Percentiles rank a stretch among this genome's conserved stretches.
phyloP scores from a whole-genome alignment of 2,797 vertebrate species.

The Pseudochaenichthys georgianus region DNA sequence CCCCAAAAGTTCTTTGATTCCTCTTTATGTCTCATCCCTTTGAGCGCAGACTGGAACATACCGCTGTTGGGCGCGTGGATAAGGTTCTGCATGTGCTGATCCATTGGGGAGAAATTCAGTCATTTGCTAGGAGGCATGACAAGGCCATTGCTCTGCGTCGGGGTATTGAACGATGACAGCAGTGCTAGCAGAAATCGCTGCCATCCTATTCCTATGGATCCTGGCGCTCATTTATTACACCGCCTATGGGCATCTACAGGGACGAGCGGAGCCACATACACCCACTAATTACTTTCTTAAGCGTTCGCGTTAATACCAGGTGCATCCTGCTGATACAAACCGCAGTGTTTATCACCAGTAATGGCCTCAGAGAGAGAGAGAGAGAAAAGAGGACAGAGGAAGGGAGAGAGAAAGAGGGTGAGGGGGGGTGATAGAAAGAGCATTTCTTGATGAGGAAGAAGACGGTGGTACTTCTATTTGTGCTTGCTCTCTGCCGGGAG shows the following conservation, averaged over 20 bases:
- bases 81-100: conserved; percentile 54
- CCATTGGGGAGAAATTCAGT: conserved; percentile 61
- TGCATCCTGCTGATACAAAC: conserved; percentile 84
- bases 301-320: conserved; percentile 81
- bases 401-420: background rate
- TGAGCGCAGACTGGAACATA: conserved; percentile 32
- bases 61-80: conserved; percentile 15
- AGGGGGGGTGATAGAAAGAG: conserved; percentile 39
- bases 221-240: conserved; percentile 72
- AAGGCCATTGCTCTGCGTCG: conserved; percentile 74
- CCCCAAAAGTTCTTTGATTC: conserved; percentile 3
- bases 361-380: conserved; percentile 71
- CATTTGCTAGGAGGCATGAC: conserved; percentile 69
- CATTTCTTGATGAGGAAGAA: conserved; percentile 67
- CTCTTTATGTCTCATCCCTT: conserved; percentile 17
- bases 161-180: conserved; percentile 75
- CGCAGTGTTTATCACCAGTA: conserved; percentile 82
- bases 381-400: conserved; percentile 6
- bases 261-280: conserved; percentile 69
- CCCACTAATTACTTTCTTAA: conserved; percentile 84
- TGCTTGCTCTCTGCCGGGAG: conserved; percentile 53
- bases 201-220: conserved; percentile 76
- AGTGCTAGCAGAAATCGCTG: conserved; percentile 64
- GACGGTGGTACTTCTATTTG: conserved; percentile 62
- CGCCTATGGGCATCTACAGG: conserved; percentile 75